Percentiles rank a stretch among this genome's conserved stretches.
phyloP scores from a whole-genome alignment of 92 coral and sea anemone genomes.

The Scolanthus callimorphus region DNA sequence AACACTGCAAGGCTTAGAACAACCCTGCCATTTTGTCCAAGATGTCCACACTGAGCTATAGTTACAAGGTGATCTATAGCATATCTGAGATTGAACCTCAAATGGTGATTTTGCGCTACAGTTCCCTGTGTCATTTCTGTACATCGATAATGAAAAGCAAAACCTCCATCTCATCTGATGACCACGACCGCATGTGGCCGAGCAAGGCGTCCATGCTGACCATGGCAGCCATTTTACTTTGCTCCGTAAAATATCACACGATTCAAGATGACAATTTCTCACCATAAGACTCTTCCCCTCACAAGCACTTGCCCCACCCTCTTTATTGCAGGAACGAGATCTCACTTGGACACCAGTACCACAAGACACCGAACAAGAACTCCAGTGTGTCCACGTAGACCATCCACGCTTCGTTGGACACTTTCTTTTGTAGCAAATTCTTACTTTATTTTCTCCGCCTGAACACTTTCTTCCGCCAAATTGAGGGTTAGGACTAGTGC shows the following conservation, averaged over 20 bases:
- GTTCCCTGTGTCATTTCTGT: constrained; percentile 36
- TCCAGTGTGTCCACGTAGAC: constrained; percentile 90
- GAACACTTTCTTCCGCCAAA: constrained; percentile 52
- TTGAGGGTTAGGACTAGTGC: constrained; percentile 53
- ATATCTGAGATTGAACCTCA: constrained; percentile 47
- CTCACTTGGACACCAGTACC: constrained; percentile 56
- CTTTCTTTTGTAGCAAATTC: constrained; percentile 33
- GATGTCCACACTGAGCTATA: constrained; percentile 73
- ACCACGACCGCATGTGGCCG: constrained; percentile 73
- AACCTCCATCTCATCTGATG: constrained; percentile 78
- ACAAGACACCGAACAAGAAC: constrained; percentile 55
- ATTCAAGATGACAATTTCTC: constrained; percentile 22
- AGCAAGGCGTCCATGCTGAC: constrained; percentile 74
- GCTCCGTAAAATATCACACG: constrained; percentile 24
- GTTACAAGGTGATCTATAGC: constrained; percentile 62
- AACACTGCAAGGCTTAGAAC: constrained; percentile 69
- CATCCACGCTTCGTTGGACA: constrained; percentile 38
- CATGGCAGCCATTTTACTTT: constrained; percentile 53
- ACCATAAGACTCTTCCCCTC: constrained; percentile 36
- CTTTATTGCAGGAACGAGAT: constrained; percentile 41
- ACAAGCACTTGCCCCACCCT: constrained; percentile 21
- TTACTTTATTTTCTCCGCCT: constrained; percentile 41
- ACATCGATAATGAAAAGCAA: constrained; percentile 30
- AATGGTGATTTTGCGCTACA: constrained; percentile 49
- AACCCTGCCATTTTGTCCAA: constrained; percentile 86